These are phyloP conservation scores for Tapirus terrestris DNA, from an alignment of 2,113 vertebrate species.

Conservation along the genomic window DNA sequence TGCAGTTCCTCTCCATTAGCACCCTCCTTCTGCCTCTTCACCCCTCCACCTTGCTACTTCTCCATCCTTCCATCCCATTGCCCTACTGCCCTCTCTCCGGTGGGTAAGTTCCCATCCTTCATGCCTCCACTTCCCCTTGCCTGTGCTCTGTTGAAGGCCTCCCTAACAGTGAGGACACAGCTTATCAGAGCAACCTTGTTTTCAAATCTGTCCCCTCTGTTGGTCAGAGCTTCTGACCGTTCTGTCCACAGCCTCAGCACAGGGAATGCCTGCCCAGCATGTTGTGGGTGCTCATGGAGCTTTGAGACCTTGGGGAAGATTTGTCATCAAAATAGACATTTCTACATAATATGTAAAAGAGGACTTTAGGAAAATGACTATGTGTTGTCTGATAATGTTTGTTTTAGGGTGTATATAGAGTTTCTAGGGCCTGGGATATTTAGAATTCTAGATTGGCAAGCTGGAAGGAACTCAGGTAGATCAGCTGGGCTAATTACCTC, in stretches of 20 bases:
- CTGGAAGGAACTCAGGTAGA: neutral
- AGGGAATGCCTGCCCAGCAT: neutral
- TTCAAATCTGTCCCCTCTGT: neutral
- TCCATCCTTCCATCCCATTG: accelerated
- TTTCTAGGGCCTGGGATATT: neutral
- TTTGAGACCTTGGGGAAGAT: neutral
- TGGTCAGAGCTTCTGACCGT: neutral
- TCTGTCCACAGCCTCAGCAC: neutral
- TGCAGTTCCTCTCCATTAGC: neutral
- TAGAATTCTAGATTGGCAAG: neutral
- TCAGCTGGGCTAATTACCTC: neutral
- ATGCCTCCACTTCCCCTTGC: neutral
- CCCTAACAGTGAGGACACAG: neutral
- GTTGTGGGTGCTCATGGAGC: neutral
- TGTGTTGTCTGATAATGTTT: neutral
- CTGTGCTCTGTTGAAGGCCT: neutral
- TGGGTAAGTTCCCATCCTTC: no score
- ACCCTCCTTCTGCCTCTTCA: no score
- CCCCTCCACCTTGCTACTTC: neutral
- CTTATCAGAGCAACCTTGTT: neutral
- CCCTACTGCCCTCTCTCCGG: neutral
- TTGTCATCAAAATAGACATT: neutral
- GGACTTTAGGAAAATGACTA: neutral
- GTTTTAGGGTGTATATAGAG: neutral
- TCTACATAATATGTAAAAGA: accelerated